Percentiles rank a stretch among this genome's conserved stretches.
Evolutionary conservation across 2,888 invertebrate species (phyloP).

Genomic region (Drosophila neotestacea): DNA sequence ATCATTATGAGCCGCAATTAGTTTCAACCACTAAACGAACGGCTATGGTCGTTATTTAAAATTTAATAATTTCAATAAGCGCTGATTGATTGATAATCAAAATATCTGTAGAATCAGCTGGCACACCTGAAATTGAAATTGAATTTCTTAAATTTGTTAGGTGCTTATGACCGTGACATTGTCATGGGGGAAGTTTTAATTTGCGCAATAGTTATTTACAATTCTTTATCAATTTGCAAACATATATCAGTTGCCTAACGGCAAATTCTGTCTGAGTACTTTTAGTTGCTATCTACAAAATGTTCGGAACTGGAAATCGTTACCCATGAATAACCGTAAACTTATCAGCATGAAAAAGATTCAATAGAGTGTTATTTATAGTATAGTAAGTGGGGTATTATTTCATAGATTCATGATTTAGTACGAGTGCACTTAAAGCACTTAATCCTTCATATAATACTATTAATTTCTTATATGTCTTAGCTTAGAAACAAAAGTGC

Average conservation of each 20-base stretch:
- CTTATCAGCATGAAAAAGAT: constrained; percentile 17
- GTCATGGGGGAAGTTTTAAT: constrained; percentile 16
- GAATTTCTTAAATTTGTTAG: constrained; percentile 10
- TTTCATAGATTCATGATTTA: not conserved
- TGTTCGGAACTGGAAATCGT: constrained; percentile 1
- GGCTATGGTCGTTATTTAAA: constrained; percentile 15
- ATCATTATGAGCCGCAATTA: constrained; percentile 53
- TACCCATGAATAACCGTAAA: not conserved
- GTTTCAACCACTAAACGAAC: constrained; percentile 5
- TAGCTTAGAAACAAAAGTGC: not conserved
- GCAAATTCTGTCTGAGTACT: constrained; percentile 10
- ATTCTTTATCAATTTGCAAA: constrained; percentile 28
- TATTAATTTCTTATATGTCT: not conserved
- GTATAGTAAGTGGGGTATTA: not conserved
- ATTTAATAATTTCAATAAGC: constrained; percentile 23
- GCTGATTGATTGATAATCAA: constrained; percentile 23
- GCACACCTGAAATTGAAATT: constrained; percentile 6
- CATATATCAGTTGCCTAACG: constrained; percentile 12
- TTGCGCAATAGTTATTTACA: constrained; percentile 17
- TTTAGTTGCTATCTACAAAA: constrained; percentile 3
- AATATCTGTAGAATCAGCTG: constrained; percentile 16
- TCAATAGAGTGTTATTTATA: constrained; percentile 2
- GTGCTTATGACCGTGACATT: constrained; percentile 11
- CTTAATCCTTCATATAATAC: not conserved
- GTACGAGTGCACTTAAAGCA: not conserved